Percentiles rank a stretch among this genome's conserved stretches.
Conservation (phyloP, 2,797 vertebrate species). For the Crax fasciolata region DNA sequence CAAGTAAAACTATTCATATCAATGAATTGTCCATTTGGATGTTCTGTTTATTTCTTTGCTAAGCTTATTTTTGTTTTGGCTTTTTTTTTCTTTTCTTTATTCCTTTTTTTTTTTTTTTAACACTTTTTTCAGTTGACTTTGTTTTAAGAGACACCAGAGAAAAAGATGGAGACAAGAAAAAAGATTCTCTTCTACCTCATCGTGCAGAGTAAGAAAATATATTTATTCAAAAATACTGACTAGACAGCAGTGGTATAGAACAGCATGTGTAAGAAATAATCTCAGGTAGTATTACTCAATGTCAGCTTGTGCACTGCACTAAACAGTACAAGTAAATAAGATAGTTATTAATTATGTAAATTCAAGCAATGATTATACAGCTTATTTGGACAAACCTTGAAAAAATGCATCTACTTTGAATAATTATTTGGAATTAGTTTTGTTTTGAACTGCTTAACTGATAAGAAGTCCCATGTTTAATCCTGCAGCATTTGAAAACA, state of each 20-base stretch:
- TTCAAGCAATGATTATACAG: not conserved
- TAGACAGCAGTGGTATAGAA: not conserved
- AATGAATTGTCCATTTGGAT: not conserved
- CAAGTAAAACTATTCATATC: not conserved
- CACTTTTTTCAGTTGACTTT: constrained; percentile 88
- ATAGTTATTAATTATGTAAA: not conserved
- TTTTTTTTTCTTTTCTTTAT: not conserved
- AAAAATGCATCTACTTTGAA: not conserved
- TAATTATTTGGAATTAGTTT: not conserved
- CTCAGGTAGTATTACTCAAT: not conserved
- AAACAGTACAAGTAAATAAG: not conserved
- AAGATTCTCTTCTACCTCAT: constrained; percentile 80
- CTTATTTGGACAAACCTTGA: not conserved
- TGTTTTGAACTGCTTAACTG: not conserved
- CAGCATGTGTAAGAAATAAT: not conserved
- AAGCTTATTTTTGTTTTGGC: not conserved
- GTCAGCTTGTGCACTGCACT: not conserved
- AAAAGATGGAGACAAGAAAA: constrained; percentile 75
- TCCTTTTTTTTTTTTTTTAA: not conserved
- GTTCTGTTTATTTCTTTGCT: not conserved
- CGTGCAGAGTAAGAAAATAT: constrained; percentile 88
- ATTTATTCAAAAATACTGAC: not conserved
- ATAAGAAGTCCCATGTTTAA: not conserved
- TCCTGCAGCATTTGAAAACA: not conserved
- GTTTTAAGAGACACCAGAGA: constrained; percentile 84